Base-by-base conservation (phyloP, 2,113 vertebrate species). In the Oxygymnocypris stewartii region DNA sequence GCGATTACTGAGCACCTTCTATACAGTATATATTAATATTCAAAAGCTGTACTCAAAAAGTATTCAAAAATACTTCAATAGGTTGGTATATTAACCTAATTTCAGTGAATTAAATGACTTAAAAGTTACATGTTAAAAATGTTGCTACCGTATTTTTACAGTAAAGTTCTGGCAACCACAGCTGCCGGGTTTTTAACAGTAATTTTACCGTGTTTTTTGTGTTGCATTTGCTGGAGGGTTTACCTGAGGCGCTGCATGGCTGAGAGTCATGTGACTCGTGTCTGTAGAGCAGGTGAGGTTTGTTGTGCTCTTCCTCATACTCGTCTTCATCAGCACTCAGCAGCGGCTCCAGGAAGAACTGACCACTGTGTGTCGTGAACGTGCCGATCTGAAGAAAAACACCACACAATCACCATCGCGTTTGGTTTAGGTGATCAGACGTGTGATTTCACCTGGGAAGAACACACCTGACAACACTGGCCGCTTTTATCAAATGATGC, bases 331-430 rank as follows among this genome's bases (percentile, higher is more conserved):
- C 95, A 0, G 90, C 86, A 67, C 91, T 94, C 94, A 97, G 91
- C 90, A 99, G 91, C 65, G 98, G 98, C 90, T 99, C 97, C 94
- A 99, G 90, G 94, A 98, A 97, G 91, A 98, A 99, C 90, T 99
- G 96, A 11, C 97, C 96, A 42, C 95, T 94, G n/a, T 96, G 94
- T 16, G 96, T 94, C 23, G 94, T 96, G 94, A 98, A 97, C 35
- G 94, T 95, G 85, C 92, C 93, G 79, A 93, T 89, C 91, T 94
- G 82, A 59, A 9, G 54, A 59, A 87, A 67, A 25, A 79, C 42
- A 86, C 71, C 20, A 76, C 84, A 80, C 57, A 4, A 23, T 61
- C 57, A 61, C 18, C 18, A 3, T 9, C 20, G 23, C 6, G 18
- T 57, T 57, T 7, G 18, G 16, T 57, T 57, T 57, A 12, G 13